These are phyloP conservation scores for Hoplias malabaricus DNA, from an alignment of 2,113 vertebrate species.

Conservation along the genomic window DNA sequence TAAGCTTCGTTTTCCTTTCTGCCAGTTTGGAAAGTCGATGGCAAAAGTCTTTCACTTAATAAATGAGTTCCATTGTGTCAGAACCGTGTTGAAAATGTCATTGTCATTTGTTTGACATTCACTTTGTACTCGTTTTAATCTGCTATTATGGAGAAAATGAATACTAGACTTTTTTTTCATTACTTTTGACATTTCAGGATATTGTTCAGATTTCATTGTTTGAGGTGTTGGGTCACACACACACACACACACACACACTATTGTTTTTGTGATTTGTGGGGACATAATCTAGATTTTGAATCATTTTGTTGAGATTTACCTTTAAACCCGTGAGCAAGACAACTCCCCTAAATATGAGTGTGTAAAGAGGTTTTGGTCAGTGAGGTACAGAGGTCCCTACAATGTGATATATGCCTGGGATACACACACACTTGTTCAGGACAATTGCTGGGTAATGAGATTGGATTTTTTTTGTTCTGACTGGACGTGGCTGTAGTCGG, in stretches of 20 bases:
- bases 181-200: slow-evolving; percentile 1
- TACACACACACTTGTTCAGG: too few relatives aligned
- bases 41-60: background rate
- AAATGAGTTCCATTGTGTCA: background rate
- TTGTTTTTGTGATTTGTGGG: too few relatives aligned
- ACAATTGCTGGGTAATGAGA: background rate
- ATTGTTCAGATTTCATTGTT: background rate
- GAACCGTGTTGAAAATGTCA: background rate
- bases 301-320: too few relatives aligned
- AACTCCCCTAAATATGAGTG: too few relatives aligned
- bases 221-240: background rate
- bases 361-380: too few relatives aligned
- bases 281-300: too few relatives aligned
- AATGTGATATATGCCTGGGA: too few relatives aligned
- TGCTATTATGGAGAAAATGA: background rate
- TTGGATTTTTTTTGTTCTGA: background rate
- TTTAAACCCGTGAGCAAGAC: too few relatives aligned
- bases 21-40: background rate
- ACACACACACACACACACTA: too few relatives aligned
- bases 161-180: background rate
- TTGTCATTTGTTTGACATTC: background rate
- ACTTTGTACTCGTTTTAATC: background rate
- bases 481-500: background rate
- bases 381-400: too few relatives aligned
- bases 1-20: background rate